Conservation (phyloP, 2,113 vertebrate genomes). For the Oncorhynchus tshawytscha region DNA sequence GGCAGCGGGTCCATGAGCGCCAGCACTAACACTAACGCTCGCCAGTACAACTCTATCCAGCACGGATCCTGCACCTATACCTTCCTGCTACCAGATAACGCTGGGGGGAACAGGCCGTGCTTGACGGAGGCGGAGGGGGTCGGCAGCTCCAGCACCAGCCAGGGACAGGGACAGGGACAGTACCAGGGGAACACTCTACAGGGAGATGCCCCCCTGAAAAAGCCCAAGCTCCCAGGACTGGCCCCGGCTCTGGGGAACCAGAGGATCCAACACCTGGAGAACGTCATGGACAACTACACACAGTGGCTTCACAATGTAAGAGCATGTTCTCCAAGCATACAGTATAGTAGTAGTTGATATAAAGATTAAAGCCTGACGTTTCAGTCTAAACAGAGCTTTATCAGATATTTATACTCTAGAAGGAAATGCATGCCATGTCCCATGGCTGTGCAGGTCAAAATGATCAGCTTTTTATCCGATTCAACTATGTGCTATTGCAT, state of each 20-base stretch:
- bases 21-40: constrained; percentile 66
- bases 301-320: constrained; percentile 87
- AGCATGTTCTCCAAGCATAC: neutral
- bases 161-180: constrained; percentile 30
- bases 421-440: no score
- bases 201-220: constrained; percentile 80
- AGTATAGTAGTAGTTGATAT: no score
- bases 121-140: constrained; percentile 69
- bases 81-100: constrained; percentile 84
- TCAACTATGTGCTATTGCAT: no score
- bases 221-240: constrained; percentile 59
- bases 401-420: no score
- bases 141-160: neutral
- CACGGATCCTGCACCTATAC: constrained; percentile 84
- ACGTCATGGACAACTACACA: constrained; percentile 86
- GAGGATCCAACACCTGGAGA: constrained; percentile 84
- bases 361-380: no score
- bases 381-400: no score
- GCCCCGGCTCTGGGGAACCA: constrained; percentile 68
- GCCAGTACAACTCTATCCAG: constrained; percentile 80
- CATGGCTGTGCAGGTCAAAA: no score
- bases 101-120: constrained; percentile 64
- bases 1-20: constrained; percentile 43
- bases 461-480: no score
- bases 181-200: constrained; percentile 80